phyloP scores from a whole-genome alignment of 2,113 vertebrate species.

The Heterotilapia buettikoferi region DNA sequence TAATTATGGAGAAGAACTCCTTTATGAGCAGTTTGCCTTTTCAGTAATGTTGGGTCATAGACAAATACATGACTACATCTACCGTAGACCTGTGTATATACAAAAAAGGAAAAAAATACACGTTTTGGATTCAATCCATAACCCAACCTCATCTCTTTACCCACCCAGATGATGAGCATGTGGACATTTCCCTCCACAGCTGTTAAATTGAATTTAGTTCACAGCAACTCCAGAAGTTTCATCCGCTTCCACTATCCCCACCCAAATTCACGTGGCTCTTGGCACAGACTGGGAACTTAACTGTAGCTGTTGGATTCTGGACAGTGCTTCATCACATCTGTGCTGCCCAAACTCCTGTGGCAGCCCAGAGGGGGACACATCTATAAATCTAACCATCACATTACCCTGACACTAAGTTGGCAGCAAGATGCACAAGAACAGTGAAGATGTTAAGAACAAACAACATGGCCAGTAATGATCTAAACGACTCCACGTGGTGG shows the following conservation, averaged over 20 bases:
- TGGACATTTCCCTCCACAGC: constrained; percentile 14
- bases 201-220: constrained; percentile 38
- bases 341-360: constrained; percentile 48
- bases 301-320: constrained; percentile 51
- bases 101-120: not conserved
- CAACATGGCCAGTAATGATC: constrained; percentile 20
- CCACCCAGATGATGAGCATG: not conserved
- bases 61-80: not conserved
- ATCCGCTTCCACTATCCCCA: not conserved
- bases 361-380: constrained; percentile 32
- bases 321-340: constrained; percentile 59
- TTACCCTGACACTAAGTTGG: constrained; percentile 47
- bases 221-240: constrained; percentile 22
- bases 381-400: constrained; percentile 68
- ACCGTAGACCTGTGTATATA: not conserved
- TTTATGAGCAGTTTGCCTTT: not conserved
- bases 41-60: not conserved
- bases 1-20: not conserved
- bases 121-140: not conserved
- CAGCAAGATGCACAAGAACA: constrained; percentile 41
- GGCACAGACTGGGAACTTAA: constrained; percentile 24
- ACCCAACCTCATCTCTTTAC: not conserved
- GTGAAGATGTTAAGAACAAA: constrained; percentile 36
- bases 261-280: constrained; percentile 22
- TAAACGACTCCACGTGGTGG: constrained; percentile 52